These are phyloP conservation scores for Dryoscopus gambensis DNA, from an alignment of 2,113 vertebrate genomes.

Conservation along the genomic window DNA sequence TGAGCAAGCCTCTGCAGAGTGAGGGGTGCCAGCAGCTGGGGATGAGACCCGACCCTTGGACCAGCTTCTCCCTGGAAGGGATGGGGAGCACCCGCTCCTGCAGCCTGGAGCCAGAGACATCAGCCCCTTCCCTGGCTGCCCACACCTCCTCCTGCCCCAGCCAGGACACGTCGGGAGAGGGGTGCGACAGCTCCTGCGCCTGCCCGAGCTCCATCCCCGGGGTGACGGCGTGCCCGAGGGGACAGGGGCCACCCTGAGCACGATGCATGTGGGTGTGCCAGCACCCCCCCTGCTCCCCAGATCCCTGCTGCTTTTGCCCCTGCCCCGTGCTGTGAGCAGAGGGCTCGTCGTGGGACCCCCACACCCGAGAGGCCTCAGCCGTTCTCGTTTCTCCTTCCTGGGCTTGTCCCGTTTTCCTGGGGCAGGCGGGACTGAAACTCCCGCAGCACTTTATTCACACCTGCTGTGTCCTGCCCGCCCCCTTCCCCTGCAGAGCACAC, in stretches of 20 bases:
- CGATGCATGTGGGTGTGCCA: background rate
- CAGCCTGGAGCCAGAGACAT: background rate
- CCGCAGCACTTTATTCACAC: background rate
- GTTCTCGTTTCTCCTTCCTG: background rate
- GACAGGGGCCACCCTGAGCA: background rate
- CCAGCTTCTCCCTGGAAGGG: background rate
- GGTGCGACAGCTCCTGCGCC: fast-evolving
- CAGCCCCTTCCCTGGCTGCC: background rate
- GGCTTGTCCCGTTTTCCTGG: background rate
- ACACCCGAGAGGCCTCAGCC: background rate
- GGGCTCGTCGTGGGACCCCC: background rate
- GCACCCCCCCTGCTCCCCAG: background rate
- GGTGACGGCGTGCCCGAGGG: fast-evolving
- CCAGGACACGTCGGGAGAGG: fast-evolving
- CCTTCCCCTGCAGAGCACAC: background rate
- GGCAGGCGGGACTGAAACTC: background rate
- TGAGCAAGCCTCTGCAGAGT: background rate
- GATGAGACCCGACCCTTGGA: background rate
- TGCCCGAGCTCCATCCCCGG: background rate
- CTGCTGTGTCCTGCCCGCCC: background rate
- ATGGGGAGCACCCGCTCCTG: background rate
- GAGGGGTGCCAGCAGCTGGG: background rate
- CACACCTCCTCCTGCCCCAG: background rate
- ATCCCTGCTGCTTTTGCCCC: background rate
- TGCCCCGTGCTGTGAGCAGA: background rate